These are phyloP conservation scores for Orycteropus afer DNA, from an alignment of 2,113 vertebrate genomes.

Conservation along the genomic window DNA sequence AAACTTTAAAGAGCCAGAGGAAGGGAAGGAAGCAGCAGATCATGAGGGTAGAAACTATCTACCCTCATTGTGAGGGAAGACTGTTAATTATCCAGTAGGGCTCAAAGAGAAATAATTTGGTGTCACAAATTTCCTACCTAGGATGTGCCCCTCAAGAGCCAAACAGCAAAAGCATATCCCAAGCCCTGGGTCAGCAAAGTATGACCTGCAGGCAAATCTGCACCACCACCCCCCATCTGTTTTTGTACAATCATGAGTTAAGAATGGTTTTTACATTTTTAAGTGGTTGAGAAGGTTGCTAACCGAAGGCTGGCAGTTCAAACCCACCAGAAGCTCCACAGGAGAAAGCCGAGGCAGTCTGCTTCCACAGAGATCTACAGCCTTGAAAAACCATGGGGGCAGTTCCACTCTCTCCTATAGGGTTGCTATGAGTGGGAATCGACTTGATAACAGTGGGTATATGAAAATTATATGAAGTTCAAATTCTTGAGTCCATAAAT, in stretches of 20 bases:
- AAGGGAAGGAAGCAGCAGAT: not conserved
- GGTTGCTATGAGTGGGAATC: too few species aligned
- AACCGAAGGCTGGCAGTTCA: too few species aligned
- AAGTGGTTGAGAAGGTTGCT: not conserved
- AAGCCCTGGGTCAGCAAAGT: not conserved
- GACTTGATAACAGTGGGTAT: too few species aligned
- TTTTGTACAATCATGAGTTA: not conserved
- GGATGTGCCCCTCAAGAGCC: not conserved
- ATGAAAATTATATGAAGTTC: not conserved
- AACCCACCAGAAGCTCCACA: too few species aligned
- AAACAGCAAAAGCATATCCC: not conserved
- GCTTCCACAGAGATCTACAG: too few species aligned
- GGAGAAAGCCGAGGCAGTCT: too few species aligned
- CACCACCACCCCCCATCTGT: too few species aligned
- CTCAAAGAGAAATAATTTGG: not conserved
- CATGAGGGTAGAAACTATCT: not conserved
- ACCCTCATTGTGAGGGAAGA: not conserved
- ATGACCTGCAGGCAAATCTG: not conserved
- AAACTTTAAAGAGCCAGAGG: not conserved
- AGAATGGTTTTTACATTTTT: not conserved
- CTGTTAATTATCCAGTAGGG: slow-evolving; percentile 16
- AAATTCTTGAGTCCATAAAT: not conserved
- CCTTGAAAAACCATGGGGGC: too few species aligned
- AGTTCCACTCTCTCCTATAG: too few species aligned
- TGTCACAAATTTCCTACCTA: not conserved